These are phyloP conservation scores for Tribolium freemani DNA, from an alignment of 2,888 invertebrate genomes.

Conservation along the genomic window DNA sequence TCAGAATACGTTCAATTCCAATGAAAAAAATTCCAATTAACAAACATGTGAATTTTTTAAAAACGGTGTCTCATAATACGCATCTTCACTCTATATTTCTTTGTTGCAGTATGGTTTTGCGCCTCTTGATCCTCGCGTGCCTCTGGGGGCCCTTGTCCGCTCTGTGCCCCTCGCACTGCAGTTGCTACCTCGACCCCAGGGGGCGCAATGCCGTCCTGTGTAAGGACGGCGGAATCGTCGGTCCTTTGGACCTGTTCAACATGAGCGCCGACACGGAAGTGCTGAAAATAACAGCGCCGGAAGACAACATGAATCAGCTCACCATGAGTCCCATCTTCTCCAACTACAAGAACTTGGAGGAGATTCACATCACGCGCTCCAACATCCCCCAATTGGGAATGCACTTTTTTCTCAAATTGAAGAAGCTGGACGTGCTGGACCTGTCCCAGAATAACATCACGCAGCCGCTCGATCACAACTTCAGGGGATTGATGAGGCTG, in stretches of 20 bases:
- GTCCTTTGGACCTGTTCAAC: conserved; percentile 73
- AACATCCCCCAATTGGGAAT: conserved; percentile 85
- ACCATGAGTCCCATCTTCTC: conserved; percentile 81
- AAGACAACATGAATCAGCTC: conserved; percentile 73
- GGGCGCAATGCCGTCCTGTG: conserved; percentile 75
- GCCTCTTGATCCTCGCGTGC: conserved; percentile 48
- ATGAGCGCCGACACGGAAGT: conserved; percentile 74
- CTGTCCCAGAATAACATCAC: conserved; percentile 84
- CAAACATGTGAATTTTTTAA: too few relatives aligned
- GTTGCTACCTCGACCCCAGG: conserved; percentile 72
- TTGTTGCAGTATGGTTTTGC: conserved; percentile 55
- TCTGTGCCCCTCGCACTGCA: conserved; percentile 77
- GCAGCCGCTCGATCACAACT: conserved; percentile 80
- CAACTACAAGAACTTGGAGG: conserved; percentile 72
- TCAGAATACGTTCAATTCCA: too few relatives aligned
- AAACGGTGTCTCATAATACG: too few relatives aligned
- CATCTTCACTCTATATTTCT: too few relatives aligned
- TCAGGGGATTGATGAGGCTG: conserved; percentile 80
- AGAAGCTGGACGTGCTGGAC: conserved; percentile 73
- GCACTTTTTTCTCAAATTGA: conserved; percentile 84
- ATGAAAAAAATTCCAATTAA: too few relatives aligned
- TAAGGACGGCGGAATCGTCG: conserved; percentile 74
- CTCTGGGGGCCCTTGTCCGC: conserved; percentile 42
- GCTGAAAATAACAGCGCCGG: conserved; percentile 78
- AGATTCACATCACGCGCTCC: conserved; percentile 82